A percentile compares a stretch with the other conserved stretches of the same genome.
Evolutionary conservation across 2,888 invertebrate species (phyloP).

Genomic region (Augiades crinisus): DNA sequence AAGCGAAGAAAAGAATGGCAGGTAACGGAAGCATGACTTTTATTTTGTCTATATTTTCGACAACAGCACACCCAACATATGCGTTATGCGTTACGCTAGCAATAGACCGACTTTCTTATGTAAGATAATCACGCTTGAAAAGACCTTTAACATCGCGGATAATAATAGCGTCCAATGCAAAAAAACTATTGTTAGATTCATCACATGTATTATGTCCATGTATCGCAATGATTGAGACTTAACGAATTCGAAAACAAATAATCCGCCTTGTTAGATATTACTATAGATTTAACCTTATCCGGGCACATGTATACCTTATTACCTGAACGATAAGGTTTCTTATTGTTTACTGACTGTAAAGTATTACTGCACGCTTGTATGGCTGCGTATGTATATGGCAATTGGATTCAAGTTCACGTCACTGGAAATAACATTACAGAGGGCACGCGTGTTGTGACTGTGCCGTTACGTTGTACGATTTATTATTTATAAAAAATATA

Average conservation of each 20-base stretch:
- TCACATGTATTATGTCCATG: too few relatives aligned
- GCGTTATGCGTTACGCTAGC: too few relatives aligned
- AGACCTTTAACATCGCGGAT: too few relatives aligned
- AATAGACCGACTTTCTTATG: too few relatives aligned
- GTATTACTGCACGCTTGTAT: conserved; percentile 62
- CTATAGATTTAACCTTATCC: conserved; percentile 18
- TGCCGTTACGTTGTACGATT: conserved; percentile 41
- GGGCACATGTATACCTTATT: conserved; percentile 43
- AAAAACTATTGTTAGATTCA: too few relatives aligned
- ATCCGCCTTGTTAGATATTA: conserved; percentile 1
- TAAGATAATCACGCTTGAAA: too few relatives aligned
- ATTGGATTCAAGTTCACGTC: conserved; percentile 64
- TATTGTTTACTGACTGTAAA: conserved; percentile 46
- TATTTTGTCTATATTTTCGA: too few relatives aligned
- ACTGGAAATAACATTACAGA: conserved; percentile 61
- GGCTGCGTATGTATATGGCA: conserved; percentile 63
- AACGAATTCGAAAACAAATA: conserved; percentile 1
- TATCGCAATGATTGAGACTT: background rate
- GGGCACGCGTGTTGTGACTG: conserved; percentile 44
- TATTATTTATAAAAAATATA: conserved; percentile 28
- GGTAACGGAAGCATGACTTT: too few relatives aligned
- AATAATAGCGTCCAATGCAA: too few relatives aligned
- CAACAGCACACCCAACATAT: too few relatives aligned
- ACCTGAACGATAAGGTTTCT: conserved; percentile 58
- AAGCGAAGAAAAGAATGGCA: too few relatives aligned